phyloP scores from a whole-genome alignment of 2,113 vertebrate species.

The Rynchops niger region DNA sequence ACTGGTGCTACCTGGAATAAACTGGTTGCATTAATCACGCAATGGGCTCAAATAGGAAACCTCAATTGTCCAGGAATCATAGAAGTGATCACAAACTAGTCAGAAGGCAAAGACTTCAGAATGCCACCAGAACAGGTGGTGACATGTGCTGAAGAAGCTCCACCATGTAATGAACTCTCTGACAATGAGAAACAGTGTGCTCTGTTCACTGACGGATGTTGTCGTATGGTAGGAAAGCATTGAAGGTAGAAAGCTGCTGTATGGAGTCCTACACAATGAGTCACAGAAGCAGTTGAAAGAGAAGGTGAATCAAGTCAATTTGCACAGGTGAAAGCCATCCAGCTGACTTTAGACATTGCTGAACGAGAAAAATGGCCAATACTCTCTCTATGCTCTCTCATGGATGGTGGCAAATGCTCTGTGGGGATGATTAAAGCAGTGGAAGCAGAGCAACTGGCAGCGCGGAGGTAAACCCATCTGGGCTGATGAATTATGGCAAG shows the following conservation, averaged over 20 bases:
- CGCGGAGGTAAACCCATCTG: neutral
- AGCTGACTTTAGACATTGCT: neutral
- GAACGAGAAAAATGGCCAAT: neutral
- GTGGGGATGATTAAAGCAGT: neutral
- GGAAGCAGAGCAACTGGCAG: neutral
- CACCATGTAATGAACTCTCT: neutral
- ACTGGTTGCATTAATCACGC: neutral
- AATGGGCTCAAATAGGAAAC: neutral
- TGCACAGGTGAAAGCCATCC: neutral
- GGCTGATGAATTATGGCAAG: neutral
- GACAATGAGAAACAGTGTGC: too few relatives aligned
- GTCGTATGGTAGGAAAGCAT: neutral
- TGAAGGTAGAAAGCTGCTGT: neutral
- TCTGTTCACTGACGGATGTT: neutral
- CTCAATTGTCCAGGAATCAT: too few relatives aligned
- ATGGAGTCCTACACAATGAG: neutral
- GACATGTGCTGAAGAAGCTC: neutral
- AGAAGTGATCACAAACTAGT: too few relatives aligned
- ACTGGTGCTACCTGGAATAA: neutral
- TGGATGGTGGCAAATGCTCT: neutral
- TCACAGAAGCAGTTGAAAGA: neutral
- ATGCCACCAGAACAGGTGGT: neutral
- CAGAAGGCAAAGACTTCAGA: too few relatives aligned
- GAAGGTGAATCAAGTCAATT: neutral
- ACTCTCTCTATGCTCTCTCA: neutral